These are phyloP conservation scores for Uloborus plumipes DNA, from an alignment of 2,888 invertebrate genomes.

Conservation along the genomic window DNA sequence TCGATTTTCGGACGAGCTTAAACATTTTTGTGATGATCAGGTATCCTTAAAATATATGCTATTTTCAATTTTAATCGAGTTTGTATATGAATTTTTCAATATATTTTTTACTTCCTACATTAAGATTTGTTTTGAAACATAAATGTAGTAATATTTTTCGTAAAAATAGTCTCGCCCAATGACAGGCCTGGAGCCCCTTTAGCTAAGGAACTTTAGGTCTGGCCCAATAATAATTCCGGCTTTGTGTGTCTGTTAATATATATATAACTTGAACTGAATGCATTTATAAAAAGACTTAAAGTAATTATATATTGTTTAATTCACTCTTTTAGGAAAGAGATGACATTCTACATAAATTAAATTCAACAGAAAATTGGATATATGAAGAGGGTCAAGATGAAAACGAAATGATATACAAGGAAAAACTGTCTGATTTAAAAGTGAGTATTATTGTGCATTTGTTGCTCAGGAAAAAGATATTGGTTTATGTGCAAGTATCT, in stretches of 20 bases:
- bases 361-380: constrained; percentile 93
- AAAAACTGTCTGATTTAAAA: constrained; percentile 74
- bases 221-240: too few relatives aligned
- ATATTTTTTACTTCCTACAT: neutral
- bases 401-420: constrained; percentile 79
- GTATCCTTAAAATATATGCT: constrained; percentile 17
- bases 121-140: neutral
- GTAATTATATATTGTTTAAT: neutral
- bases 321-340: constrained; percentile 68
- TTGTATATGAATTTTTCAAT: neutral
- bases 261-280: too few relatives aligned
- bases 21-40: constrained; percentile 47
- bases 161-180: too few relatives aligned
- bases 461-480: too few relatives aligned
- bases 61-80: neutral
- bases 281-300: too few relatives aligned
- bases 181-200: too few relatives aligned
- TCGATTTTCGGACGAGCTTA: constrained; percentile 82
- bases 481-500: too few relatives aligned
- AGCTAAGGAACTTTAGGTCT: too few relatives aligned
- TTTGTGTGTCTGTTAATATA: too few relatives aligned
- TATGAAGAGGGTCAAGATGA: constrained; percentile 98
- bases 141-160: too few relatives aligned
- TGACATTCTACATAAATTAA: constrained; percentile 76
- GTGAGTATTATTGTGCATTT: constrained; percentile 21